Base-by-base conservation (phyloP, 2,113 vertebrate genomes). In the Halichoerus grypus region DNA sequence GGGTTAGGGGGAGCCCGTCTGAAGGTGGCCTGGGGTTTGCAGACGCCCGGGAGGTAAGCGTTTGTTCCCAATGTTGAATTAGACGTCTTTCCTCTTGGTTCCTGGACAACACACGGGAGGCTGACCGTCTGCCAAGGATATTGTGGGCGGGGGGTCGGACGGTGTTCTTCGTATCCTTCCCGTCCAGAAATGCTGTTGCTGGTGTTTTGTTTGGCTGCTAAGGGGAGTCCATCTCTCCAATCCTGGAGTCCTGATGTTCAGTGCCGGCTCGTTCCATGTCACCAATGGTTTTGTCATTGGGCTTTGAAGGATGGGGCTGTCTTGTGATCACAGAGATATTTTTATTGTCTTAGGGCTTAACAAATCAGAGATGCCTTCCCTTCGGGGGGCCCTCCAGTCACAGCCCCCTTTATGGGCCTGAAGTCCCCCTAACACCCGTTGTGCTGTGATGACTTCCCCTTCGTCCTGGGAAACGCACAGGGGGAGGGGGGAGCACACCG, bases 321-420 rank as follows among this genome's bases (percentile, higher is more conserved):
- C 88, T 85, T 72, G 69, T 42, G 65, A 53, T 84, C 81, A 53
- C 53, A 86, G 1, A 80, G 81, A 42, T 82, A 11, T 72, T 71
- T 95, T 90, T 77, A 42, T 89, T 97, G 82, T 83, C 39, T 91
- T 76, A 67, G 61, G 36, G n/a, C 67, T 59, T 92, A 53, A 69
- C 91, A 92, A 67, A 83, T 92, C 77, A 90, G 51, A 59, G 42
- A 67, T 57, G 55, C 33, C 46, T 74, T 91, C 80, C 57, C 51
- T 76, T 63, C 7, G 15, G 65, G 65, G 51, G 33, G 39, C 46
- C 57, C 39, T 71, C 69, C 81, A 21, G 19, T 61, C 93, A 85
- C 72, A 7, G 74, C 83, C 55, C 65, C 72, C 53, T 71, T 49
- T 55, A 13, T 63, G 81, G 74, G 49, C 49, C 88, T 28, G 31